Base-by-base conservation (phyloP, 2,888 invertebrate species). In the Strigamia transsilvanica region DNA sequence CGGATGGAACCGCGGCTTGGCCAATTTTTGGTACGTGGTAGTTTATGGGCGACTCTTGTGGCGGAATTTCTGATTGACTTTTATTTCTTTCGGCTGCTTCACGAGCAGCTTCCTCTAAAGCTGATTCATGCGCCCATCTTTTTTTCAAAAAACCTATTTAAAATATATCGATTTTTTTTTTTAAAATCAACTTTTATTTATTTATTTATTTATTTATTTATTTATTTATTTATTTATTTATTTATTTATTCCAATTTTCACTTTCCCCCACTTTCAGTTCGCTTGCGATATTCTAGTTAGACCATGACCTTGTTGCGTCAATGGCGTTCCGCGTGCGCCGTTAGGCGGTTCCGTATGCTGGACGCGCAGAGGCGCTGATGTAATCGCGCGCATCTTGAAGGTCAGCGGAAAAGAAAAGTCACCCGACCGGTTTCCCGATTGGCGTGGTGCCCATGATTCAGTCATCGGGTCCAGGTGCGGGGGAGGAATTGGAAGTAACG, bases 1-100 rank as follows among this genome's bases (percentile, higher is more conserved):
- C 86, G 94, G 92, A 80, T 82, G 82, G 56, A 83, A 83, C 78
- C 82, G 83, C 81, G 84, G 84, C 13, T 83, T 84, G 83, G 83
- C 84, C 83, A 84, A 84, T 77, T 87, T 94, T 94, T 32, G 95
- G 95, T 84, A 95, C 94, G 86, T 93, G 95, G 87, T 95, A 95
- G 87, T 95, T 95, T 83, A 95, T 95, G 0, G 95, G 95, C 85
- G 95, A 95, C 83, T 95, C 95, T 88, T 94, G 93, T 87, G 93
- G 93, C 0, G 93, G 93, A 15, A 82, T 80, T 41, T 79, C 66
- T 15, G 80, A 79, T 38, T 38, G 80, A 13, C 1, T 32, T 32
- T 56, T 46, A 42, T n/a, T 42, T 46, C 18, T 21, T 80, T 46
- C 56, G 13, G 51, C 80, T 9, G 46, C 80, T 46, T 46, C 56